Conservation (phyloP, 1,140 invertebrate genomes). For the Adelges cooleyi region DNA sequence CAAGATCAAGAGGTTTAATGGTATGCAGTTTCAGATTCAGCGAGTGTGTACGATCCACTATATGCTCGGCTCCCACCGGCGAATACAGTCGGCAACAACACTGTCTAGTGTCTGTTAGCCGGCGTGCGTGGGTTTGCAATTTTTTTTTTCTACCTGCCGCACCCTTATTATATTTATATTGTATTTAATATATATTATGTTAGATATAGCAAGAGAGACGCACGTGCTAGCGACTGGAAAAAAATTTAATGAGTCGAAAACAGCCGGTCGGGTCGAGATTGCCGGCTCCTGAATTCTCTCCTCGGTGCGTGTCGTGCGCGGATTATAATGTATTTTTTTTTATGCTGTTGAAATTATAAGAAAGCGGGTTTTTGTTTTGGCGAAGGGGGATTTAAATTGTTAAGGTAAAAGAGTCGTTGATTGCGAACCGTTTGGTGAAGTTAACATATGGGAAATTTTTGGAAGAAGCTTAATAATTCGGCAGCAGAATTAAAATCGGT, state of each 20-base stretch:
- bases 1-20: slow-evolving; percentile 27
- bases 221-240: not conserved
- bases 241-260: slow-evolving; percentile 6
- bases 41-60: not conserved
- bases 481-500: too few species aligned
- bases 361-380: too few species aligned
- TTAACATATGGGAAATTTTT: too few species aligned
- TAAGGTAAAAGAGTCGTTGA: too few species aligned
- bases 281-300: too few species aligned
- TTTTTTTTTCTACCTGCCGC: not conserved
- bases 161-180: not conserved
- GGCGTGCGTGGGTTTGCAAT: slow-evolving; percentile 2
- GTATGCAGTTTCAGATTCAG: not conserved
- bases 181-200: not conserved
- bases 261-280: not conserved
- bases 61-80: not conserved
- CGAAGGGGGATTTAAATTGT: too few species aligned
- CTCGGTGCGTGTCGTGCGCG: too few species aligned
- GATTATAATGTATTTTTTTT: too few species aligned
- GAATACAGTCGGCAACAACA: not conserved
- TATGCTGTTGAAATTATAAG: too few species aligned
- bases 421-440: too few species aligned
- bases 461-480: too few species aligned
- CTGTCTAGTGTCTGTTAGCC: too few species aligned
- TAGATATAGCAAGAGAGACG: not conserved